phyloP scores from a whole-genome alignment of 2,113 vertebrate species.

The Platysternon megacephalum region DNA sequence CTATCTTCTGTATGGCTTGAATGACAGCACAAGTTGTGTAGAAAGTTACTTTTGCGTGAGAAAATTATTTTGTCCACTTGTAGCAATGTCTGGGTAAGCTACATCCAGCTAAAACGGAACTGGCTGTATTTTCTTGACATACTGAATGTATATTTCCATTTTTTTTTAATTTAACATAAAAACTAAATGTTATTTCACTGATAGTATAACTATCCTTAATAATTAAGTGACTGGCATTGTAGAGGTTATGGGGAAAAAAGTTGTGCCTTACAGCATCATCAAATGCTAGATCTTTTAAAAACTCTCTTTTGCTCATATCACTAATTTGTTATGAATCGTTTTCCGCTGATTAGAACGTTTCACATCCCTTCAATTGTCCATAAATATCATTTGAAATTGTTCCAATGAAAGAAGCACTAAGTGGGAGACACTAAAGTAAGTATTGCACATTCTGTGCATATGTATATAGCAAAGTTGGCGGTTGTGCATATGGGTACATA shows the following conservation, averaged over 20 bases:
- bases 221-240: neutral
- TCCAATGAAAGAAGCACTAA: slow-evolving; percentile 43
- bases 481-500: neutral
- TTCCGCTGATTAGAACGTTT: slow-evolving; percentile 46
- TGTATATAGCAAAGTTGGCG: neutral
- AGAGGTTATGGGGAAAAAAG: neutral
- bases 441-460: neutral
- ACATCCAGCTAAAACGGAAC: neutral
- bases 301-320: slow-evolving; percentile 6
- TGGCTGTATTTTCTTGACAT: neutral
- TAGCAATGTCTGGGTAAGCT: neutral
- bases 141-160: neutral
- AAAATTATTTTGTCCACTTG: slow-evolving; percentile 5
- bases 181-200: neutral
- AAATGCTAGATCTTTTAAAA: slow-evolving; percentile 19
- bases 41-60: neutral
- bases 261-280: slow-evolving; percentile 2
- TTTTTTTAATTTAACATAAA: neutral
- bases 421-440: rapidly evolving
- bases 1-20: neutral
- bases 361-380: slow-evolving; percentile 5
- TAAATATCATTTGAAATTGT: slow-evolving; percentile 32
- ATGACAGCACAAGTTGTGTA: neutral
- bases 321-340: slow-evolving; percentile 62
- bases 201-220: neutral